Base-by-base conservation (phyloP, 1,140 invertebrate genomes). In the Ganaspis sp. region DNA sequence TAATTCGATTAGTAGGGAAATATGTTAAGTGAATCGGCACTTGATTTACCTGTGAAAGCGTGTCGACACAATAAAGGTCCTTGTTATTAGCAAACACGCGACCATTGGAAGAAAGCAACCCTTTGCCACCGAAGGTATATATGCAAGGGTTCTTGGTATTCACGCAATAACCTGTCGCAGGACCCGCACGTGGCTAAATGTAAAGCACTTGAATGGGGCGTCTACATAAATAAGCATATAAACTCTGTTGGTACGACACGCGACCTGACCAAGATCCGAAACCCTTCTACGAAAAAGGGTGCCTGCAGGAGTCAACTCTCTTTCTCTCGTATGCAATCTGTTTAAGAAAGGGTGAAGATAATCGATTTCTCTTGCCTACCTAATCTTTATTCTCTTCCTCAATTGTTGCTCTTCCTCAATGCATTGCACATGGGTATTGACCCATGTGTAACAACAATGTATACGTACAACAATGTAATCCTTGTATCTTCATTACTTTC, bases 181-280 rank as follows among this genome's bases (percentile, higher is more conserved):
- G 29, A 77, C 80, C 82, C 77, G 77, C 81, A 83, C 78, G 81
- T 83, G 82, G 73, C 79, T 75, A 81, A 82, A 87, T 85, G 83
- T 84, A 79, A 87, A 84, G 81, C 82, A 81, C 72, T 83, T 80
- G 80, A 78, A 78, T 77, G 71, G 81, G 83, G 84, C 82, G 75
- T 86, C 87, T 88, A 81, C 81, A 84, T 85, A 88, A 88, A 89
- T 88, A 87, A 88, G 87, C 84, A 88, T 89, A 88, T 89, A 90
- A 88, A 84, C 79, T 78, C 74, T 83, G 76, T 23, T 70, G 21
- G 70, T 12, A 49, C 42, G 85, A 85, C 87, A 88, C 87, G 86
- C 85, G 87, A 87, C 87, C 83, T 69, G 79, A 74, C 79, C 71
- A 81, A 79, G 74, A 75, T 70, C 26, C 58, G 9, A 74, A 87